Conservation (phyloP, 2,888 invertebrate genomes). For the Cylindroiulus punctatus region DNA sequence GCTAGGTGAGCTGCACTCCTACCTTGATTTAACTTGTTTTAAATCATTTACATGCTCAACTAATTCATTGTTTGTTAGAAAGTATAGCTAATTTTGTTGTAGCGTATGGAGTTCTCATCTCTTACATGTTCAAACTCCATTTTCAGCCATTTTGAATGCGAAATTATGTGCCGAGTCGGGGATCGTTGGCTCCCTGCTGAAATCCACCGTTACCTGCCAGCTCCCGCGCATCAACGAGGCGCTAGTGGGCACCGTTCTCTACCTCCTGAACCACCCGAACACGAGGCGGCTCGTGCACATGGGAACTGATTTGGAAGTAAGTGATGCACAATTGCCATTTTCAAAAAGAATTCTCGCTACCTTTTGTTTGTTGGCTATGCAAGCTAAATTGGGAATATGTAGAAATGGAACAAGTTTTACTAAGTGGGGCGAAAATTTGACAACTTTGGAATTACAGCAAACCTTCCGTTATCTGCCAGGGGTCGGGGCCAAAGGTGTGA, state of each 20-base stretch:
- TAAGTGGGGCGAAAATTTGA: no score
- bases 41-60: no score
- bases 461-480: no score
- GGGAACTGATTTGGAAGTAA: slow-evolving; percentile 71
- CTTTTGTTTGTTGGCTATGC: no score
- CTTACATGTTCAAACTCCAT: neutral
- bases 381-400: no score
- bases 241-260: slow-evolving; percentile 85
- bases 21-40: slow-evolving; percentile 39
- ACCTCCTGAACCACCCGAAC: slow-evolving; percentile 83
- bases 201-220: slow-evolving; percentile 85
- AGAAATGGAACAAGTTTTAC: no score
- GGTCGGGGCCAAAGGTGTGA: no score
- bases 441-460: no score
- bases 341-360: slow-evolving; percentile 10
- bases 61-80: no score
- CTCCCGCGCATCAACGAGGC: slow-evolving; percentile 91
- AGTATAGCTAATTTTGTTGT: no score
- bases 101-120: no score
- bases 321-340: no score
- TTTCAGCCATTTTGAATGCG: slow-evolving; percentile 81
- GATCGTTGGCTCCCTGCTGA: slow-evolving; percentile 79
- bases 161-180: slow-evolving; percentile 75
- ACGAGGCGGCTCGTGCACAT: slow-evolving; percentile 80
- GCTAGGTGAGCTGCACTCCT: slow-evolving; percentile 73